Evolutionary conservation across 2,113 vertebrate species (phyloP).

Genomic region (Dissostichus mawsoni): DNA sequence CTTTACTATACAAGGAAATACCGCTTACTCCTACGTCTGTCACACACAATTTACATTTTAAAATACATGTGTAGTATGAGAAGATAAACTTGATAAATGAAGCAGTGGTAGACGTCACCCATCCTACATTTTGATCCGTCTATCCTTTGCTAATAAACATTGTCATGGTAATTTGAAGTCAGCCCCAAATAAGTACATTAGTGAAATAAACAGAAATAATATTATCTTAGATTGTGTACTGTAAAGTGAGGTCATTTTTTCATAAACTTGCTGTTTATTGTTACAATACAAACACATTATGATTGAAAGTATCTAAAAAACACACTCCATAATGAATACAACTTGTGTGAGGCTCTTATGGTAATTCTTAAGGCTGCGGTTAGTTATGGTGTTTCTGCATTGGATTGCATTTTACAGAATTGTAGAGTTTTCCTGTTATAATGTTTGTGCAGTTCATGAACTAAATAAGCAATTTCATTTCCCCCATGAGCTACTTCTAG

Average conservation of each 20-base stretch:
- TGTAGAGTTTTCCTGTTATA: not conserved
- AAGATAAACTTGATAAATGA: constrained; percentile 20
- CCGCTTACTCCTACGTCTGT: not conserved
- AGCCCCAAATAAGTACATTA: constrained; percentile 7
- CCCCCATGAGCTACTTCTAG: not conserved
- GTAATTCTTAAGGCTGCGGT: not conserved
- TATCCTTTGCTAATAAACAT: constrained; percentile 2
- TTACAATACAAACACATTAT: constrained; percentile 1
- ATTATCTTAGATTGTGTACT: constrained; percentile 3
- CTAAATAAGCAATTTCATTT: not conserved
- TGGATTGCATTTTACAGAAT: not conserved
- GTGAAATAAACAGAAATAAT: constrained; percentile 4
- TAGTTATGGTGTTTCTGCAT: not conserved
- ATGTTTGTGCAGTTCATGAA: not conserved
- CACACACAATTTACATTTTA: not conserved
- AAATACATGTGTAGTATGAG: not conserved
- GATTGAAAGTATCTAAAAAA: not conserved
- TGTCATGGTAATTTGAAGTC: constrained; percentile 11
- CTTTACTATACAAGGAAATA: not conserved
- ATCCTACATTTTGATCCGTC: constrained; percentile 12
- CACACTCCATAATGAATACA: not conserved
- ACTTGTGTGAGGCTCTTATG: not conserved
- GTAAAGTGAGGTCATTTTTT: constrained; percentile 4
- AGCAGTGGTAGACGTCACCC: not conserved
- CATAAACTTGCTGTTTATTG: not conserved